phyloP scores from a whole-genome alignment of 2,888 invertebrate genomes.

The Bembecia ichneumoniformis region DNA sequence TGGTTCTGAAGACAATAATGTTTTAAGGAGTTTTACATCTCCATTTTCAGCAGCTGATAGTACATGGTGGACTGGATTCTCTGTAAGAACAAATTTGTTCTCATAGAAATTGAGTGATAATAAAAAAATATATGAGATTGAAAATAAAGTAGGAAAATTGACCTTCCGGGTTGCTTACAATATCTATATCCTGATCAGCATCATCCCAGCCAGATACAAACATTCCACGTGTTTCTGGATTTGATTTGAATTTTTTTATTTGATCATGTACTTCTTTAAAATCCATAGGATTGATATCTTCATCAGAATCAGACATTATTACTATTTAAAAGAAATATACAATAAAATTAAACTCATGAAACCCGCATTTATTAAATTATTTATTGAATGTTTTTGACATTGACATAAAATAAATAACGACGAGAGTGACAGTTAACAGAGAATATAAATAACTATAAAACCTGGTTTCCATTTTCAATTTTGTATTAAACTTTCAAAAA shows the following conservation, averaged over 20 bases:
- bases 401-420: too few relatives aligned
- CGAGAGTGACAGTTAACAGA: too few relatives aligned
- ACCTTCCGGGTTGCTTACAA: constrained; percentile 82
- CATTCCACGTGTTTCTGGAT: constrained; percentile 68
- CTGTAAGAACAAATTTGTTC: constrained; percentile 42
- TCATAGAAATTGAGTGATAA: constrained; percentile 5
- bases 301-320: constrained; percentile 24
- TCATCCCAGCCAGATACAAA: constrained; percentile 89
- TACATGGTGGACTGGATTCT: constrained; percentile 76
- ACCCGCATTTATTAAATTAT: too few relatives aligned
- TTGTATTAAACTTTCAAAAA: too few relatives aligned
- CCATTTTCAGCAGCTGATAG: constrained; percentile 86
- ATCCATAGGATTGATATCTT: constrained; percentile 23
- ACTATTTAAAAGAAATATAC: background rate
- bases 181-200: constrained; percentile 79
- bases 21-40: constrained; percentile 73
- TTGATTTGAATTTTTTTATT: constrained; percentile 48
- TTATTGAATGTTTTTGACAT: too few relatives aligned
- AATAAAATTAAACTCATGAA: too few relatives aligned
- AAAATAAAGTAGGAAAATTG: constrained; percentile 10
- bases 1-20: constrained; percentile 71
- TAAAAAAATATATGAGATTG: constrained; percentile 3
- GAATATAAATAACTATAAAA: too few relatives aligned
- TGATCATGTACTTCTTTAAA: constrained; percentile 48
- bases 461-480: too few relatives aligned